These are phyloP conservation scores for Alloplasta piceator DNA, from an alignment of 2,888 invertebrate species.

Conservation along the genomic window DNA sequence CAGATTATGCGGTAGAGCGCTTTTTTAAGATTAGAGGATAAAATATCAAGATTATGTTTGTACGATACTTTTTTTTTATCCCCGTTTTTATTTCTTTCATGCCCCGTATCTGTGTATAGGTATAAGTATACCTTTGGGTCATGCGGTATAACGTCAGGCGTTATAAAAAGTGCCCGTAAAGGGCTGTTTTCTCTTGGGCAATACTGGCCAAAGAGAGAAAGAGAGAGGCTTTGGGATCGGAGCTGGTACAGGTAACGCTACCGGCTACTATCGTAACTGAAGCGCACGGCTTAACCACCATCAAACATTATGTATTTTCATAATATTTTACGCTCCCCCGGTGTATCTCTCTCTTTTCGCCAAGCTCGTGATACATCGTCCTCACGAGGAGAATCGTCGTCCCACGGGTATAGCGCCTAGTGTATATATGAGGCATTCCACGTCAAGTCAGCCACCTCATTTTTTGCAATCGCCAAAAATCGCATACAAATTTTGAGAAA, in stretches of 20 bases:
- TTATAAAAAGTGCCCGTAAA: constrained; percentile 69
- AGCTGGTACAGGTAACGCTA: constrained; percentile 33
- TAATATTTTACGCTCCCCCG: constrained; percentile 75
- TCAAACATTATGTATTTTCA: constrained; percentile 78
- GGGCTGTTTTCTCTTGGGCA: constrained; percentile 66
- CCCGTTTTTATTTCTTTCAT: constrained; percentile 33
- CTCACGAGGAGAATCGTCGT: constrained; percentile 46
- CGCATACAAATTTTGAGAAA: too few relatives aligned
- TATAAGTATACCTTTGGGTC: constrained; percentile 38
- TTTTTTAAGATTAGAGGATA: background rate
- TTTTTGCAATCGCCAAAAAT: too few relatives aligned
- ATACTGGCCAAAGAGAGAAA: constrained; percentile 39
- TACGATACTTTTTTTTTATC: constrained; percentile 13
- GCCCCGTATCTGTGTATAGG: constrained; percentile 5
- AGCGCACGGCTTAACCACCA: constrained; percentile 73
- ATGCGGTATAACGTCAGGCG: constrained; percentile 30
- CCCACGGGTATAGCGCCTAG: constrained; percentile 20
- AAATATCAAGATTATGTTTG: constrained; percentile 7
- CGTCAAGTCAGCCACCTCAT: too few relatives aligned
- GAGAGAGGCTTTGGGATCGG: constrained; percentile 33
- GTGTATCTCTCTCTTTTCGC: constrained; percentile 62
- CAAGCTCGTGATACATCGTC: constrained; percentile 65
- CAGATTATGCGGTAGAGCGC: too few relatives aligned
- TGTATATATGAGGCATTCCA: too few relatives aligned
- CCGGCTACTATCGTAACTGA: constrained; percentile 63